Percentiles rank a stretch among this genome's conserved stretches.
Conservation (phyloP, 1,140 invertebrate species). For the Orussus abietinus region DNA sequence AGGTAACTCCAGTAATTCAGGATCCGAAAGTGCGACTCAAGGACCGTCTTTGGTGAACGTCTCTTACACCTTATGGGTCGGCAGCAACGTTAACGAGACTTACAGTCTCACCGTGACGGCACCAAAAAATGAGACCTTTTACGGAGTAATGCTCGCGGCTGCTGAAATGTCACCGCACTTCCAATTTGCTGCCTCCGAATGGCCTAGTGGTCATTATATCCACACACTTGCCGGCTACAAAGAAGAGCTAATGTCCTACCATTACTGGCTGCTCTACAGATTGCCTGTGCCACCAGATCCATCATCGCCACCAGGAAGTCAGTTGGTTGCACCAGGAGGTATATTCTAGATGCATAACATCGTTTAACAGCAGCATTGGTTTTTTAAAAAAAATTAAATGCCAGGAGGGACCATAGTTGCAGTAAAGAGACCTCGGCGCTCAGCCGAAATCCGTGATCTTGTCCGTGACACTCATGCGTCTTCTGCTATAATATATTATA, state of each 20-base stretch:
- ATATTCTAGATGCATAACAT: too few relatives aligned
- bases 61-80: slow-evolving; percentile 82
- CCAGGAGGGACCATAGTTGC: too few relatives aligned
- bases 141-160: slow-evolving; percentile 78
- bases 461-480: too few relatives aligned
- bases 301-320: slow-evolving; percentile 72
- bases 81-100: slow-evolving; percentile 74
- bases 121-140: slow-evolving; percentile 77
- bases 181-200: slow-evolving; percentile 74
- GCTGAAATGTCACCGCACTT: slow-evolving; percentile 68
- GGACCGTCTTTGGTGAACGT: slow-evolving; percentile 59
- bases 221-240: slow-evolving; percentile 81
- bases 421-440: too few relatives aligned
- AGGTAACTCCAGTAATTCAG: slow-evolving; percentile 24
- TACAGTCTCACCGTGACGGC: slow-evolving; percentile 66
- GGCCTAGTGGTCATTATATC: slow-evolving; percentile 87
- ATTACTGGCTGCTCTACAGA: slow-evolving; percentile 83
- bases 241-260: slow-evolving; percentile 82
- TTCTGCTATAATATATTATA: too few relatives aligned
- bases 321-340: slow-evolving; percentile 81
- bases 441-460: too few relatives aligned
- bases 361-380: too few relatives aligned
- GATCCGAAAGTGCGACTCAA: too few relatives aligned
- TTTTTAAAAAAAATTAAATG: too few relatives aligned
- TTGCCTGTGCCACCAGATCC: slow-evolving; percentile 73